Evolutionary conservation across 2,888 invertebrate genomes (phyloP), one percentile per base, ranked within the genome.

Genomic region (Pardosa pseudoannulata): DNA sequence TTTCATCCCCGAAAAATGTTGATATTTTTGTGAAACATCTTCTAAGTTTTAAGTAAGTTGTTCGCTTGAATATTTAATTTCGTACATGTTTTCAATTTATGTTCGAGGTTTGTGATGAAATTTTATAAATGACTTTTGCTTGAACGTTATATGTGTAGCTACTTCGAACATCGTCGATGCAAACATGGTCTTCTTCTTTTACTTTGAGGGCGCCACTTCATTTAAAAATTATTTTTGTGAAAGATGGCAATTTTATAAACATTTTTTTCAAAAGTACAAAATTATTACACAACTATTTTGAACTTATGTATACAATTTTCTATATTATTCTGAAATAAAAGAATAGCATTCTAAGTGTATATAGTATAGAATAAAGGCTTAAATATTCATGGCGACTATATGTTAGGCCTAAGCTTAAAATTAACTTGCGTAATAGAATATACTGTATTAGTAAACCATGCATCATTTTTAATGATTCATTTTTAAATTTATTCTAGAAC

Each of bases 181-280:
- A 64, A 86, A 70, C 41, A 75, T 79, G 85, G 79, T 86, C 79
- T 79, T 86, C 79, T 86, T 79, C 78, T 32, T 65, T 72, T 56
- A 28, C 76, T 79, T 70, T 41, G 85, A 86, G 85, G 85, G 85
- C 85, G 85, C 85, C 85, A 86, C 85, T 79, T 74, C 73, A 79
- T 75, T 75, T 74, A 71, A 79, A 86, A 86, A 86, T 74, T 72
- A 86, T 79, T 74, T 79, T 70, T 79, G 46, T 70, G 31, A 62
- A 64, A 62, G 75, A 85, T 86, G 85, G 85, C 85, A 86, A 86
- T 86, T 86, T 74, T 67, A 39, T 67, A 56, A 78, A 62, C 46
- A 41, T 28, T 72, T 85, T 81, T 74, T 78, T 32, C 36, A 71
- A 76, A 46, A 50, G 19, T 73, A 16, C 16, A 70, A 76, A 72